These are phyloP conservation scores for Eulemur albifrons DNA, from an alignment of 2,797 vertebrate species.

Conservation along the genomic window DNA sequence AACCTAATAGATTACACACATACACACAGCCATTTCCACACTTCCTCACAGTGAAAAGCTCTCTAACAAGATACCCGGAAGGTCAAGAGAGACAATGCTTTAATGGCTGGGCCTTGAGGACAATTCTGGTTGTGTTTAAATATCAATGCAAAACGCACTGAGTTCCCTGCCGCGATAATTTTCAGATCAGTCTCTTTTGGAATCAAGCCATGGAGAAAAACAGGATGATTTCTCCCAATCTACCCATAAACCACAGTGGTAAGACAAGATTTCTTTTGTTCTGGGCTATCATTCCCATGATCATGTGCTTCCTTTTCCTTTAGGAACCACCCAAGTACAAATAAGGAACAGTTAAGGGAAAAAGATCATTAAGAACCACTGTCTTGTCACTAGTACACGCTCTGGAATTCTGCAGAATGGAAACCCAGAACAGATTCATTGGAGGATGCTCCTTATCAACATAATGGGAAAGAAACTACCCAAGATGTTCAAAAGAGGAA, in stretches of 20 bases:
- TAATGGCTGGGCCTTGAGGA: constrained; percentile 79
- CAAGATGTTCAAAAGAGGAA: constrained; percentile 62
- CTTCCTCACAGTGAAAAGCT: constrained; percentile 79
- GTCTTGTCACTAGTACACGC: constrained; percentile 53
- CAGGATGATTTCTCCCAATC: constrained; percentile 63
- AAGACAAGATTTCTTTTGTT: constrained; percentile 78
- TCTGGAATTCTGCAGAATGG: constrained; percentile 62
- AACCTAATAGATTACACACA: constrained; percentile 76
- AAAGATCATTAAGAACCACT: constrained; percentile 53
- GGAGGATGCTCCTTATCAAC: constrained; percentile 55
- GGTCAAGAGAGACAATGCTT: constrained; percentile 74
- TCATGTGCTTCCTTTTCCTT: constrained; percentile 67
- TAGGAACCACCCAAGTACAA: constrained; percentile 55
- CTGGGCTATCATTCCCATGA: constrained; percentile 67
- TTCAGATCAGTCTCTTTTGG: constrained; percentile 74
- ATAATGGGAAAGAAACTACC: constrained; percentile 61
- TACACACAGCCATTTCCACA: constrained; percentile 72
- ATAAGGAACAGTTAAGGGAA: constrained; percentile 53
- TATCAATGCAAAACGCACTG: constrained; percentile 72
- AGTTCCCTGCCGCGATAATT: constrained; percentile 78
- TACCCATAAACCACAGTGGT: constrained; percentile 69
- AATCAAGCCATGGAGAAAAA: constrained; percentile 67
- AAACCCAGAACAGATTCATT: constrained; percentile 41
- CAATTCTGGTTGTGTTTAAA: constrained; percentile 75
- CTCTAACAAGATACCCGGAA: constrained; percentile 75